Evolutionary conservation across 1,140 invertebrate species (phyloP).

Genomic region (Musca domestica): DNA sequence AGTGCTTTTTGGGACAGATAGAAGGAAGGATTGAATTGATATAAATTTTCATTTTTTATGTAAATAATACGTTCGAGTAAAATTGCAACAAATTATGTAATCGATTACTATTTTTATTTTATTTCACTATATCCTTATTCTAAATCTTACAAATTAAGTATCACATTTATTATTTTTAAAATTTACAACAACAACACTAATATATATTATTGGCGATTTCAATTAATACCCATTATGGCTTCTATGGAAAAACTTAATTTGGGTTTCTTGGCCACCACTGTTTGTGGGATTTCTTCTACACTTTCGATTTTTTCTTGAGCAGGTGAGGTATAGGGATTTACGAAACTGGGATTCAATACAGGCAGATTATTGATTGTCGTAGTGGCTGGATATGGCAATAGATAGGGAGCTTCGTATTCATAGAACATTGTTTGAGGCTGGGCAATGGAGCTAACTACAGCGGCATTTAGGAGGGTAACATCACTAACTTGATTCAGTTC

Average conservation of each 20-base stretch:
- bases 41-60: no score
- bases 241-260: constrained; percentile 62
- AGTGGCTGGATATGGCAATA: background rate
- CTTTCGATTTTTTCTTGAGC: background rate
- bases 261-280: constrained; percentile 41
- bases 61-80: no score
- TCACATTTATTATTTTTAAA: background rate
- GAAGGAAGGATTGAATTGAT: no score
- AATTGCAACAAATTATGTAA: no score
- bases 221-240: constrained; percentile 57
- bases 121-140: no score
- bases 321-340: background rate
- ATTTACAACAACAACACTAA: background rate
- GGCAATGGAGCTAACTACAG: constrained; percentile 27
- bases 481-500: constrained; percentile 55
- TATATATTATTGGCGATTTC: background rate
- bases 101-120: no score
- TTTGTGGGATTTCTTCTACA: background rate
- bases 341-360: background rate
- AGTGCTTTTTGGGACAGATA: no score
- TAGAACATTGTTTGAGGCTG: background rate
- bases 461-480: constrained; percentile 28
- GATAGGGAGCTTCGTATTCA: background rate
- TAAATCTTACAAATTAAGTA: background rate
- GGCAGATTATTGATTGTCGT: background rate